Percentiles rank a stretch among this genome's conserved stretches.
phyloP scores from a whole-genome alignment of 2,113 vertebrate genomes.

The Acinonyx jubatus region DNA sequence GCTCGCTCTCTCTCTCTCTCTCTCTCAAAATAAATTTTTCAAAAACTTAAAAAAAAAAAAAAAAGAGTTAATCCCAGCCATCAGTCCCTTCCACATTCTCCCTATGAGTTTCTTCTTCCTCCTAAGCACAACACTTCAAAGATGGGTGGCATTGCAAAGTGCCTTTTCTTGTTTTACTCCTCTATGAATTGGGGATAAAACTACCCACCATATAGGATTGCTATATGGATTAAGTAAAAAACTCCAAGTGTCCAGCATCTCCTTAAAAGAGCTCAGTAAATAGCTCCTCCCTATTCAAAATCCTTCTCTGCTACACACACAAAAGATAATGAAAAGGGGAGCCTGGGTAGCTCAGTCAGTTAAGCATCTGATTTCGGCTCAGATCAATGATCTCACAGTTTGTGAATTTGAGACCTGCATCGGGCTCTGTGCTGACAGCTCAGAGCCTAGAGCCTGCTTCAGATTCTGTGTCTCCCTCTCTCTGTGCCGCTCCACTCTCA shows the following conservation, averaged over 20 bases:
- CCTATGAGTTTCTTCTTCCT: background rate
- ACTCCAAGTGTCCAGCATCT: background rate
- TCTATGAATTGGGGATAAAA: background rate
- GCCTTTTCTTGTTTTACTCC: conserved; percentile 2
- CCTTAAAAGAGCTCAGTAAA: background rate
- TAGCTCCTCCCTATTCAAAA: background rate
- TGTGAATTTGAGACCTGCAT: too few species aligned
- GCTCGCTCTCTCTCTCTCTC: too few species aligned
- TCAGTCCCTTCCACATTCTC: background rate
- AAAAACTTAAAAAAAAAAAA: too few species aligned
- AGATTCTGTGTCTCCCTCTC: too few species aligned
- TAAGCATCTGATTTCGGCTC: too few species aligned
- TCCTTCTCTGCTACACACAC: background rate
- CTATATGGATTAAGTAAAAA: conserved; percentile 13
- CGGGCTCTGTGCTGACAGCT: too few species aligned
- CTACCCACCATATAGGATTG: background rate
- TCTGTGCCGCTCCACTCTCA: too few species aligned
- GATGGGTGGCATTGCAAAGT: background rate
- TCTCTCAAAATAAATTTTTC: too few species aligned
- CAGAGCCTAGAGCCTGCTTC: too few species aligned
- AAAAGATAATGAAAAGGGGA: too few species aligned
- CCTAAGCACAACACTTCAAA: background rate
- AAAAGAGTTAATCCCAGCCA: background rate
- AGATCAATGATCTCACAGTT: too few species aligned
- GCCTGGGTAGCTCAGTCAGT: too few species aligned